These are phyloP conservation scores for Catalaphyllia jardinei DNA, from an alignment of 64 coral and sea anemone species.

Conservation along the genomic window DNA sequence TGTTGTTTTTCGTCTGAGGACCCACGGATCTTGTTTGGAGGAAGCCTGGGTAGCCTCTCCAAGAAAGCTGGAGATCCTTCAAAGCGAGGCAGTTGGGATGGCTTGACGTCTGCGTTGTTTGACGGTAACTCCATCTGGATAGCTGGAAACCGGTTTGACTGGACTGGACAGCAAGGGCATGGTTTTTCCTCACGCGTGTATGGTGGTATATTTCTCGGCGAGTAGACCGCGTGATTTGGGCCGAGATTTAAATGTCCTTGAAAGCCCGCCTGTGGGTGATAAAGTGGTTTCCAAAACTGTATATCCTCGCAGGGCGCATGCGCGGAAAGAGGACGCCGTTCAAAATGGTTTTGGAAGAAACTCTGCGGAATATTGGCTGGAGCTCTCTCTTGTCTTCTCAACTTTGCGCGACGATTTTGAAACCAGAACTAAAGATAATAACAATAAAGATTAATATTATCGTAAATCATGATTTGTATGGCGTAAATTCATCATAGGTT, in stretches of 20 bases:
- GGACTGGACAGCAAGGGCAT: neutral
- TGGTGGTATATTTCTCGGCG: neutral
- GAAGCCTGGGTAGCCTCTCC: neutral
- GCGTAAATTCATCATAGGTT: no score
- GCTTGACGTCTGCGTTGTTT: neutral
- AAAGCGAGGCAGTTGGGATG: neutral
- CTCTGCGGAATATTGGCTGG: neutral
- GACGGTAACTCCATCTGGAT: neutral
- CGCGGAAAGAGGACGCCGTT: neutral
- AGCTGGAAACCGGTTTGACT: neutral
- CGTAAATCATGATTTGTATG: no score
- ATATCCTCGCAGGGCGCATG: neutral
- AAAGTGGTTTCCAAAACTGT: neutral
- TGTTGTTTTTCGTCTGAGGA: neutral
- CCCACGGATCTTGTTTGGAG: neutral
- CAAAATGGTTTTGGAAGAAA: neutral
- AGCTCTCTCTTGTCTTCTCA: neutral
- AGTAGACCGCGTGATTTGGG: neutral
- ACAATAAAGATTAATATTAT: neutral
- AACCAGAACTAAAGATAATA: constrained; percentile 25
- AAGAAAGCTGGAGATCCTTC: neutral
- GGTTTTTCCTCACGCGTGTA: neutral
- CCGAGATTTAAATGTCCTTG: neutral
- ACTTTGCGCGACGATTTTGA: constrained; percentile 31
- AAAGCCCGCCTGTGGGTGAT: neutral